These are phyloP conservation scores for Bicyclus anynana DNA, from an alignment of 1,140 invertebrate genomes.

Conservation along the genomic window DNA sequence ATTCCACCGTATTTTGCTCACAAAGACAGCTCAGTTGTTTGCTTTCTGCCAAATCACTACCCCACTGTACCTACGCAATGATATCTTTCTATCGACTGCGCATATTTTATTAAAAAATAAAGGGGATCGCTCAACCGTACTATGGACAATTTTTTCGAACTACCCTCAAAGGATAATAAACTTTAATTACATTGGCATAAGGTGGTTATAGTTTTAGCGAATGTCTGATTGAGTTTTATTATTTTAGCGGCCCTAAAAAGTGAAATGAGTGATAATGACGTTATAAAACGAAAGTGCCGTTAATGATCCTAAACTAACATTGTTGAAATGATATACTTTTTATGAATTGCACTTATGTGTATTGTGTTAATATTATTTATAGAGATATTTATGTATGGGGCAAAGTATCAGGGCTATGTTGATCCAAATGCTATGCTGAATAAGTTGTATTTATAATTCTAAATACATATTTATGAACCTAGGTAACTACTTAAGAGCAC, in stretches of 20 bases:
- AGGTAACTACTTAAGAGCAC: too few species aligned
- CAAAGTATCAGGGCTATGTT: too few species aligned
- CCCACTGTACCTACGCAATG: slow-evolving; percentile 43
- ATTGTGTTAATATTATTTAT: too few species aligned
- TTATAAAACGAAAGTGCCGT: slow-evolving; percentile 27
- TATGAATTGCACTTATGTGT: background rate
- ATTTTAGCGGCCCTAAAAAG: slow-evolving; percentile 46
- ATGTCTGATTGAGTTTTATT: slow-evolving; percentile 30
- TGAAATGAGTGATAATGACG: slow-evolving; percentile 36
- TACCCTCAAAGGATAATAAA: slow-evolving; percentile 3
- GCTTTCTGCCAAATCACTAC: slow-evolving; percentile 72
- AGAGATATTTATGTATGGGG: too few species aligned
- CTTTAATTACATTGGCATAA: background rate
- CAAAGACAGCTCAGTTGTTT: slow-evolving; percentile 64
- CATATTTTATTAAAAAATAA: slow-evolving; percentile 72
- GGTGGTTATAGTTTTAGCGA: background rate
- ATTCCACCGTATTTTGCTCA: slow-evolving; percentile 63
- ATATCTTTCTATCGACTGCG: slow-evolving; percentile 58
- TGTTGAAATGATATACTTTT: background rate
- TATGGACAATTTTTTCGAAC: slow-evolving; percentile 12
- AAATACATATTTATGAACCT: too few species aligned
- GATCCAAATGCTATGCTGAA: too few species aligned
- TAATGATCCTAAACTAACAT: slow-evolving; percentile 24
- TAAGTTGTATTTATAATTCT: too few species aligned
- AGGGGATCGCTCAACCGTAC: slow-evolving; percentile 37